A percentile compares a stretch with the other conserved stretches of the same genome.
phyloP scores from a whole-genome alignment of 2,888 invertebrate genomes.

The Dasysyrphus tricinctus region DNA sequence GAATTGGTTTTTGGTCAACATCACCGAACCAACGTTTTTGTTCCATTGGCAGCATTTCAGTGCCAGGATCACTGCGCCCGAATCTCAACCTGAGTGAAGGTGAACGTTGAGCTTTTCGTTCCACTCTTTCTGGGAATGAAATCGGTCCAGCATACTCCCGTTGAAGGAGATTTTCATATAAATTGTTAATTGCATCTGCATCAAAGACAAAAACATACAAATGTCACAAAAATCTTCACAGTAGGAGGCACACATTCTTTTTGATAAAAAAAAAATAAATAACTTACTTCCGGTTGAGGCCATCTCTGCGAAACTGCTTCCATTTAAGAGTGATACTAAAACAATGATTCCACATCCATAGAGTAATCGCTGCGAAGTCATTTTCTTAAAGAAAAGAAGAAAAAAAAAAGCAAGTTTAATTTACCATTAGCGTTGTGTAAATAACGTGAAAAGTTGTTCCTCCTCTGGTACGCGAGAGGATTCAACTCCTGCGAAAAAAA shows the following conservation, averaged over 20 bases:
- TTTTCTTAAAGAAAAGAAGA: conserved; percentile 58
- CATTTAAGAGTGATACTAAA: conserved; percentile 60
- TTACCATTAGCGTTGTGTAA: conserved; percentile 58
- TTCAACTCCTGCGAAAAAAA: conserved; percentile 16
- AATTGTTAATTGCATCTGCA: conserved; percentile 79
- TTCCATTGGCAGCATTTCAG: conserved; percentile 76
- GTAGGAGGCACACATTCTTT: neutral
- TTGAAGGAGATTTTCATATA: conserved; percentile 82
- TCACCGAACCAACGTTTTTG: conserved; percentile 84
- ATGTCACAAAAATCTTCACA: neutral
- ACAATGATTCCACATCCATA: conserved; percentile 69
- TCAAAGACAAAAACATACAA: conserved; percentile 6
- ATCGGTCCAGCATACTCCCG: conserved; percentile 83
- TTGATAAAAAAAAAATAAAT: neutral
- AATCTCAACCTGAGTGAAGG: conserved; percentile 91
- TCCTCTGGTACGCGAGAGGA: neutral
- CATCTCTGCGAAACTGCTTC: conserved; percentile 76
- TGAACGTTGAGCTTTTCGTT: conserved; percentile 90
- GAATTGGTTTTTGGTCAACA: conserved; percentile 88
- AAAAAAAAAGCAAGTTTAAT: conserved; percentile 55
- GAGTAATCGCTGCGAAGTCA: conserved; percentile 69
- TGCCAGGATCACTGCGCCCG: conserved; percentile 89
- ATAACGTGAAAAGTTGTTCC: conserved; percentile 49
- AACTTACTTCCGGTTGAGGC: conserved; percentile 75
- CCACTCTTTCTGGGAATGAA: conserved; percentile 85